These are phyloP conservation scores for Itoplectis maculator DNA, from an alignment of 2,888 invertebrate species.

Conservation along the genomic window DNA sequence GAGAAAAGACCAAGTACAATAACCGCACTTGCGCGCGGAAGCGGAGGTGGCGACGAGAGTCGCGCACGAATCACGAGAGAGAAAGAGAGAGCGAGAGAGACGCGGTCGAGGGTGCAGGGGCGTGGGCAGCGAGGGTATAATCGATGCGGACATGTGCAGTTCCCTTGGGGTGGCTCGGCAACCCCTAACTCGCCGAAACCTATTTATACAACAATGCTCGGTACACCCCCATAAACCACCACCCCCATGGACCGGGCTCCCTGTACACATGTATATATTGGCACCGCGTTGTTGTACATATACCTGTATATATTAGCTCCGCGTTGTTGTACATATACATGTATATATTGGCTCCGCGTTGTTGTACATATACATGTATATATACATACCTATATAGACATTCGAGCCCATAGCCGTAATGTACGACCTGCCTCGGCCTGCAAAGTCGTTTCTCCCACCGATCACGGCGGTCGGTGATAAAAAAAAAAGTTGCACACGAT, in stretches of 20 bases:
- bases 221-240: constrained; percentile 83
- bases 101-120: constrained; percentile 57
- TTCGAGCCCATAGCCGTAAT: constrained; percentile 17
- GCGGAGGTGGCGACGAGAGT: constrained; percentile 27
- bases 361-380: constrained; percentile 38
- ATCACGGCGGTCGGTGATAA: constrained; percentile 5
- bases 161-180: constrained; percentile 82
- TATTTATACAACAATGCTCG: constrained; percentile 84
- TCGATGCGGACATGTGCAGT: constrained; percentile 85
- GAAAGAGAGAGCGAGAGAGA: constrained; percentile 69
- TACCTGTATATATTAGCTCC: constrained; percentile 10
- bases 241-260: constrained; percentile 79
- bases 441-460: not conserved
- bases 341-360: constrained; percentile 49
- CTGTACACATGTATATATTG: constrained; percentile 59
- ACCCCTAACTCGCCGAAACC: constrained; percentile 85
- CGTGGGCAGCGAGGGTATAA: constrained; percentile 78
- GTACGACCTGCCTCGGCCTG: constrained; percentile 7
- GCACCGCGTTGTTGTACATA: constrained; percentile 32
- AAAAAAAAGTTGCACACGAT: not conserved
- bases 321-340: constrained; percentile 4
- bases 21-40: constrained; percentile 13
- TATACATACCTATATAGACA: constrained; percentile 8
- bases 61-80: constrained; percentile 44
- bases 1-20: constrained; percentile 30